A percentile compares a stretch with the other conserved stretches of the same genome.
phyloP scores from a whole-genome alignment of 2,888 invertebrate species.

The Vannuccia rotundouncinata region DNA sequence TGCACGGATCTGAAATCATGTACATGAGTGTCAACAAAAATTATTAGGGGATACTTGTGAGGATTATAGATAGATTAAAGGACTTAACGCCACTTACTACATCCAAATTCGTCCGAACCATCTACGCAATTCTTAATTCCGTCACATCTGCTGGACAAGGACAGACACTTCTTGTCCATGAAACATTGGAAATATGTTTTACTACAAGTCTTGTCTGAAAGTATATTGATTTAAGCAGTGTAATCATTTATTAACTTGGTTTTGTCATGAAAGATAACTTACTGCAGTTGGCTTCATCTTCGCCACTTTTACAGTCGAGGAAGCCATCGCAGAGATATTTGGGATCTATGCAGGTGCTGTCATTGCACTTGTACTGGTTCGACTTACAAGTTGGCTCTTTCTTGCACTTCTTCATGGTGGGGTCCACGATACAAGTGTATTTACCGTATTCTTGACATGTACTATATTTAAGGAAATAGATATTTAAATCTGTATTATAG shows the following conservation, averaged over 20 bases:
- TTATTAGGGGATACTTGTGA: too few relatives aligned
- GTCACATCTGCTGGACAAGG: constrained; percentile 45
- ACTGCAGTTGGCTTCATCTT: constrained; percentile 44
- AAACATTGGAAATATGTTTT: constrained; percentile 33
- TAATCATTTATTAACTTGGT: not conserved
- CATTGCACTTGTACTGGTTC: constrained; percentile 27
- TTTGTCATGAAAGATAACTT: not conserved
- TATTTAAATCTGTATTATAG: too few relatives aligned
- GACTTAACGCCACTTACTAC: too few relatives aligned
- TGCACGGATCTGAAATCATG: not conserved
- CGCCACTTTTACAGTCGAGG: constrained; percentile 47
- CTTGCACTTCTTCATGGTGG: not conserved
- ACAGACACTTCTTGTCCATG: not conserved
- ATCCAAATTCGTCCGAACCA: constrained; percentile 49
- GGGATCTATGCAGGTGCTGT: constrained; percentile 25
- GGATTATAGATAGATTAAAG: too few relatives aligned
- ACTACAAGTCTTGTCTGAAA: not conserved
- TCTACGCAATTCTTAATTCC: constrained; percentile 47
- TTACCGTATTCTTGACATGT: not conserved
- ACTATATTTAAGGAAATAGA: too few relatives aligned
- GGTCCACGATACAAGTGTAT: not conserved
- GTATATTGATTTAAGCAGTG: not conserved
- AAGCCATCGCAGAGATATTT: constrained; percentile 49
- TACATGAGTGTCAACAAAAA: too few relatives aligned
- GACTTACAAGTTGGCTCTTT: constrained; percentile 25